Conservation (phyloP, 2,113 vertebrate species). For the Cettia cetti region DNA sequence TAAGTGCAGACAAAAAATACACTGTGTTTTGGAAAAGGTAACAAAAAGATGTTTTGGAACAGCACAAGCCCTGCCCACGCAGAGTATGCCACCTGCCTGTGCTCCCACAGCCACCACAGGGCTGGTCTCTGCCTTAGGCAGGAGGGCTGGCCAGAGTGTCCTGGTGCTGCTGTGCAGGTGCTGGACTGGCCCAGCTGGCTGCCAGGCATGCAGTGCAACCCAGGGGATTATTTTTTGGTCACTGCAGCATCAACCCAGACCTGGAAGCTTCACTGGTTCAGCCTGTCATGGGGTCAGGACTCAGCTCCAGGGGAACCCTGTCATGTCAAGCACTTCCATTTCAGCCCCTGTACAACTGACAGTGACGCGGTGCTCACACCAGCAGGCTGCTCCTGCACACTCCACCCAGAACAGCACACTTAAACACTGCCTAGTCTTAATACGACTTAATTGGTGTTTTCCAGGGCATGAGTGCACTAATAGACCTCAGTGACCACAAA, state of each 20-base stretch:
- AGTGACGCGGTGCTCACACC: rapidly evolving
- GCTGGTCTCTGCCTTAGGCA: background rate
- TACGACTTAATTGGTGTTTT: rapidly evolving
- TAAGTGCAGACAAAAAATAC: background rate
- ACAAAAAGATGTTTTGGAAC: background rate
- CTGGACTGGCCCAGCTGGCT: rapidly evolving
- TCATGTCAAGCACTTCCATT: background rate
- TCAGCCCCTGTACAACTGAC: background rate
- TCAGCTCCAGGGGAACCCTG: background rate
- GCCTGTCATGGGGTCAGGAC: background rate
- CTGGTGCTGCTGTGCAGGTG: rapidly evolving
- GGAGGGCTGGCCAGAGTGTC: rapidly evolving
- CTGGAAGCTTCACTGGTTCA: background rate
- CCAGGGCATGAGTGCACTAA: background rate
- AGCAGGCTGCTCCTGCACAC: background rate
- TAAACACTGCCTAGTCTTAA: background rate
- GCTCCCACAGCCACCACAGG: background rate
- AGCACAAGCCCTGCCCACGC: background rate
- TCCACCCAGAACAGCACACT: background rate
- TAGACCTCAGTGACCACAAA: background rate
- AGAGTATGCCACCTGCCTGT: rapidly evolving
- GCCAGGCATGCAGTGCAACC: background rate
- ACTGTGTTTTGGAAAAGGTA: background rate
- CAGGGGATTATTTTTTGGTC: background rate
- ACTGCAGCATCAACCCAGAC: background rate